These are phyloP conservation scores for Pelagia noctiluca DNA, from an alignment of 30 jellyfish, hydroid and myxozoan genomes.

Conservation along the genomic window DNA sequence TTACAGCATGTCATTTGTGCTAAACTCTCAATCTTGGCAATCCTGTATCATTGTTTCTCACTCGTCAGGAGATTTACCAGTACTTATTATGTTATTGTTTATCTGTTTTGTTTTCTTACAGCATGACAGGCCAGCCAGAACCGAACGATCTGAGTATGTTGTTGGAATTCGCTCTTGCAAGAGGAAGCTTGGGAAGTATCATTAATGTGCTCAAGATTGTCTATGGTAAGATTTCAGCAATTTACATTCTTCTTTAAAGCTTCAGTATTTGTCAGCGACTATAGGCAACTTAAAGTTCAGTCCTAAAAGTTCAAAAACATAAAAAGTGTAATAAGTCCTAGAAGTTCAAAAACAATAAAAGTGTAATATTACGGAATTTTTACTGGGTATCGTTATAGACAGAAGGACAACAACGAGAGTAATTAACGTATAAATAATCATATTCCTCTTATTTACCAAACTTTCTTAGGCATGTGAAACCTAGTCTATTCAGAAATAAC, in stretches of 20 bases:
- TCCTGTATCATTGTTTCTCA: too few relatives aligned
- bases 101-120: background rate
- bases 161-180: conserved; percentile 88
- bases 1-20: too few relatives aligned
- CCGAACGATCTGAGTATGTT: conserved; percentile 80
- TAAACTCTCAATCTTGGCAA: too few relatives aligned
- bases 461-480: background rate
- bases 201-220: conserved; percentile 75
- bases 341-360: too few relatives aligned
- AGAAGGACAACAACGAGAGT: too few relatives aligned
- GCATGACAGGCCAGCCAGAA: conserved; percentile 55
- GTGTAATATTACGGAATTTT: too few relatives aligned
- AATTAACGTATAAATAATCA: background rate
- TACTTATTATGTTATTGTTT: background rate
- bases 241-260: background rate
- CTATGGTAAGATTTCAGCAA: conserved; percentile 60
- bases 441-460: background rate
- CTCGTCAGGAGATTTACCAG: too few relatives aligned
- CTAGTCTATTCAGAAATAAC: too few relatives aligned
- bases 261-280: background rate
- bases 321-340: too few relatives aligned
- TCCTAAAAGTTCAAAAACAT: too few relatives aligned
- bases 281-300: too few relatives aligned
- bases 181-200: conserved; percentile 97
- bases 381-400: too few relatives aligned